Evolutionary conservation across 2,113 vertebrate species (phyloP).

Genomic region (Melozone crissalis): DNA sequence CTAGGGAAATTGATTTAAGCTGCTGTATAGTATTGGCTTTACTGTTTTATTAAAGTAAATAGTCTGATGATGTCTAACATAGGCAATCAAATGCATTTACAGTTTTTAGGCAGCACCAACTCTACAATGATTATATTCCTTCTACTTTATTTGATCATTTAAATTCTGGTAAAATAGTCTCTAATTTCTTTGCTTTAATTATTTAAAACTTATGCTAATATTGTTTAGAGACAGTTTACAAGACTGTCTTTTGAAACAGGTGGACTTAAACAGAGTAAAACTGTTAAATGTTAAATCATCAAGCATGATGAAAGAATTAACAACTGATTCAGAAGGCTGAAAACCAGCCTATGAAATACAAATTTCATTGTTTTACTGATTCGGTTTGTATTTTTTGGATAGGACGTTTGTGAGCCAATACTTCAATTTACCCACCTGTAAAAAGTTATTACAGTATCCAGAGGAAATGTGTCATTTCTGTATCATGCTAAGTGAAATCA

Average conservation of each 20-base stretch:
- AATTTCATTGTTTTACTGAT: not conserved
- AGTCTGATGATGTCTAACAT: constrained; percentile 16
- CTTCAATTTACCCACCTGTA: not conserved
- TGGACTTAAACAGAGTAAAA: not conserved
- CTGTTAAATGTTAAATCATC: not conserved
- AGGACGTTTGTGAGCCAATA: not conserved
- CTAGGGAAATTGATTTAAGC: constrained; percentile 11
- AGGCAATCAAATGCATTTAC: not conserved
- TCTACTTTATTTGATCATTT: not conserved
- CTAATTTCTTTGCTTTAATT: not conserved
- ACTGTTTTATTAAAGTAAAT: constrained; percentile 29
- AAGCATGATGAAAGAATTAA: not conserved
- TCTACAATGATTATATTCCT: not conserved
- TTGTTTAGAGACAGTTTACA: not conserved
- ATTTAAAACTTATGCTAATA: not conserved
- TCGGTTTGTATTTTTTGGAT: not conserved
- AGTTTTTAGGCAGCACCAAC: not conserved
- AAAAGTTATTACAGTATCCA: not conserved
- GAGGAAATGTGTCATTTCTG: not conserved
- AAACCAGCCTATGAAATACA: not conserved
- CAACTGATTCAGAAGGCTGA: not conserved
- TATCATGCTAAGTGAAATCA: not conserved
- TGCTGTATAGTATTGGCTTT: not conserved
- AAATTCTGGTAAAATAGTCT: not conserved
- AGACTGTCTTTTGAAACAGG: not conserved